phyloP scores from a whole-genome alignment of 2,797 vertebrate genomes.

The Pteropus rufus region DNA sequence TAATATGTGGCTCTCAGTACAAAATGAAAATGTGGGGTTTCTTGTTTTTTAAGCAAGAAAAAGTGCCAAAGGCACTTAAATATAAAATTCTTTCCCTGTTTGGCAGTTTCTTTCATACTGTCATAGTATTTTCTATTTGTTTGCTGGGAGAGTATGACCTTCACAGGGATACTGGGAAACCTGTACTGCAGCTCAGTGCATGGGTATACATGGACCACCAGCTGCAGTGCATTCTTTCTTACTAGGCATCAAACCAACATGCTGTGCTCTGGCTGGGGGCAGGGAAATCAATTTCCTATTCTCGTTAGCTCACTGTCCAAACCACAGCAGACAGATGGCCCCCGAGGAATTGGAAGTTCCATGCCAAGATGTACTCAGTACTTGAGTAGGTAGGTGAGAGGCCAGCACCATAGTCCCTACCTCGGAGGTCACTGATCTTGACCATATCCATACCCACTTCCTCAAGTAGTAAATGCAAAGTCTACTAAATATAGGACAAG shows the following conservation, averaged over 20 bases:
- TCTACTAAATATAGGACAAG: neutral
- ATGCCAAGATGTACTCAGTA: neutral
- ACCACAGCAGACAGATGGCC: neutral
- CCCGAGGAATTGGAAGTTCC: neutral
- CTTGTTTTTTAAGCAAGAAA: neutral
- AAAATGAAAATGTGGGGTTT: neutral
- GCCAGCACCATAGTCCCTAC: neutral
- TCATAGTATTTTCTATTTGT: neutral
- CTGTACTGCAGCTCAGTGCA: neutral
- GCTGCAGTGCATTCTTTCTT: neutral
- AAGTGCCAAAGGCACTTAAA: neutral
- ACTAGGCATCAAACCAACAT: neutral
- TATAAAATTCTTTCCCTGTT: neutral
- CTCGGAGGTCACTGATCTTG: neutral
- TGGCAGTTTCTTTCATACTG: neutral
- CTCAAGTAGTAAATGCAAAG: neutral
- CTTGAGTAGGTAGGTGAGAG: neutral
- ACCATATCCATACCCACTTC: neutral
- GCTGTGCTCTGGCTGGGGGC: neutral
- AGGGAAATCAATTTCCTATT: neutral
- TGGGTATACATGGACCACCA: neutral
- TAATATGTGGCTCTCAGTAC: neutral
- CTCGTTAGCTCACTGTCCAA: neutral
- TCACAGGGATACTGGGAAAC: accelerated
- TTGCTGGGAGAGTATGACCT: neutral